phyloP scores from a whole-genome alignment of 2,888 invertebrate genomes.

The Ormyrus rosae region DNA sequence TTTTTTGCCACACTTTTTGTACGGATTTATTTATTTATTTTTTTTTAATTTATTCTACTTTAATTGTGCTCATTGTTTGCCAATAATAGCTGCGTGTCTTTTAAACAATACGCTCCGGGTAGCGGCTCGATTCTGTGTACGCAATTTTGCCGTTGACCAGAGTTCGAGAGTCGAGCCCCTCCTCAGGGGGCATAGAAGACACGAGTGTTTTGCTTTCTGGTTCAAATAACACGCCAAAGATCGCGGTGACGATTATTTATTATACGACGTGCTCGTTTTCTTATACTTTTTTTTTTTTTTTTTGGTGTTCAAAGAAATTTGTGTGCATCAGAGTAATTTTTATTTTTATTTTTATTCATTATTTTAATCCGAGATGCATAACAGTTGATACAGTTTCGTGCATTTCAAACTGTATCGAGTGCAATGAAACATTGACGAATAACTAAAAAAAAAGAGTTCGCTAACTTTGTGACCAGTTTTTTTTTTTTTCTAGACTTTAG shows the following conservation, averaged over 20 bases:
- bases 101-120: slow-evolving; percentile 14
- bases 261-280: not conserved
- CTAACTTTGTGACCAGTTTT: not conserved
- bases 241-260: slow-evolving; percentile 11
- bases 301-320: slow-evolving; percentile 31
- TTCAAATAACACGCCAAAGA: slow-evolving; percentile 36
- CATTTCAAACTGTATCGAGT: slow-evolving; percentile 73
- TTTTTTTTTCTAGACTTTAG: not conserved
- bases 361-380: slow-evolving; percentile 34
- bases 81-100: slow-evolving; percentile 51
- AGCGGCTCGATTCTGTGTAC: slow-evolving; percentile 23
- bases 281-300: not conserved
- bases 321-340: slow-evolving; percentile 21
- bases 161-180: slow-evolving; percentile 35
- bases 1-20: slow-evolving; percentile 62
- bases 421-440: slow-evolving; percentile 43
- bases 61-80: slow-evolving; percentile 63
- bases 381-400: slow-evolving; percentile 69
- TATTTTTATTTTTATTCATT: not conserved
- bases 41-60: slow-evolving; percentile 57
- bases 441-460: slow-evolving; percentile 3
- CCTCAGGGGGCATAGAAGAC: slow-evolving; percentile 22
- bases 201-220: slow-evolving; percentile 50
- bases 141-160: not conserved
- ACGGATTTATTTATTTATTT: slow-evolving; percentile 10